These are phyloP conservation scores for Macaca mulatta DNA, from an alignment of 2,113 vertebrate genomes.

Conservation along the genomic window DNA sequence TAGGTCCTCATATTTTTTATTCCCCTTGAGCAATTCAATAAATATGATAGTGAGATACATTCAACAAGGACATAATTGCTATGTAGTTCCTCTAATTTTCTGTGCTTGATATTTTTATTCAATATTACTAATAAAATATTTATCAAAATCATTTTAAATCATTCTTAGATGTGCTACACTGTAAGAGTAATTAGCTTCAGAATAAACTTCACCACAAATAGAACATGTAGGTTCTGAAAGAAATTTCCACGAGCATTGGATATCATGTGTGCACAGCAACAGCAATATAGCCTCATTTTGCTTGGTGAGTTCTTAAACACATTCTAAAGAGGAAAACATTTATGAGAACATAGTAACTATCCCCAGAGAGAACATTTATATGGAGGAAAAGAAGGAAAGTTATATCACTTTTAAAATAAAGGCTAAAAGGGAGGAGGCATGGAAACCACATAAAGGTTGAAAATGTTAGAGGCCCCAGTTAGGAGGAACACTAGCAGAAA, in stretches of 20 bases:
- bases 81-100: background rate
- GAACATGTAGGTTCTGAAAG: slow-evolving; percentile 1
- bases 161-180: background rate
- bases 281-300: background rate
- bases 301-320: background rate
- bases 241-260: background rate
- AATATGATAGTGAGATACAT: background rate
- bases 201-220: slow-evolving; percentile 19
- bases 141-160: background rate
- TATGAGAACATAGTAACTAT: background rate
- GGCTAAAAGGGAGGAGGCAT: background rate
- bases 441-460: background rate
- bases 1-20: background rate
- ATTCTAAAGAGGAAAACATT: background rate
- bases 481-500: background rate
- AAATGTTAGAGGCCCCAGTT: background rate
- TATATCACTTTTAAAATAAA: background rate
- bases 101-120: background rate
- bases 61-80: background rate
- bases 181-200: slow-evolving; percentile 20
- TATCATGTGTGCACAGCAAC: background rate
- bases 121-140: slow-evolving; percentile 7
- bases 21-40: background rate
- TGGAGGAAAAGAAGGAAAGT: background rate
- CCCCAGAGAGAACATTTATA: background rate